Percentiles rank a stretch among this genome's conserved stretches.
phyloP scores from a whole-genome alignment of 2,888 invertebrate species.

The Anaspis maculata region DNA sequence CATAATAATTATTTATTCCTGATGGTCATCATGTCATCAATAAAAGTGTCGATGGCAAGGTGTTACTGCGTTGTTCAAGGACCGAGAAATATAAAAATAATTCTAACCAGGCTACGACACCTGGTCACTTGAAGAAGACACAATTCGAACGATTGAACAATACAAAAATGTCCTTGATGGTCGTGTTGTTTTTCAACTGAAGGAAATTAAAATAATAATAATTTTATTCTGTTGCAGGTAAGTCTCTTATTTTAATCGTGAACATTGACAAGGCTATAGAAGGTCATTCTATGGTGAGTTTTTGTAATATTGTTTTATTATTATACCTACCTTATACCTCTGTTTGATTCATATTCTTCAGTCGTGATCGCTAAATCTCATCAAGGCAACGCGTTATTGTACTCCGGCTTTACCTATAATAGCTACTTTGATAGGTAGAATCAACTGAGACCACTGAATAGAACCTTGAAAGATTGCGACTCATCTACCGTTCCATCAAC shows the following conservation, averaged over 20 bases:
- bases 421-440: constrained; percentile 10
- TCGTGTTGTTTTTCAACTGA: constrained; percentile 5
- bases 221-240: constrained; percentile 1
- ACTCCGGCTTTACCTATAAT: constrained; percentile 12
- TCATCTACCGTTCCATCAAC: no score
- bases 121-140: no score
- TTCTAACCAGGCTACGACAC: no score
- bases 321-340: no score
- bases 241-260: constrained; percentile 14
- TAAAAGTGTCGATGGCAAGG: no score
- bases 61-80: no score
- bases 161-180: constrained; percentile 15
- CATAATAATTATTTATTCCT: no score
- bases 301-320: constrained; percentile 19
- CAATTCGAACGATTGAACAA: no score
- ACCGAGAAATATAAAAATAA: no score
- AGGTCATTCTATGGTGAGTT: constrained; percentile 22
- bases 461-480: constrained; percentile 2
- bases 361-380: constrained; percentile 22
- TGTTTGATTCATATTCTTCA: constrained; percentile 19
- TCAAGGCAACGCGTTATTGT: constrained; percentile 21
- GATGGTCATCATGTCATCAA: no score
- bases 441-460: constrained; percentile 9
- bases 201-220: background rate
- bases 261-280: constrained; percentile 15